Conservation (phyloP, 92 coral and sea anemone genomes). For the Zoanthus gigantus region DNA sequence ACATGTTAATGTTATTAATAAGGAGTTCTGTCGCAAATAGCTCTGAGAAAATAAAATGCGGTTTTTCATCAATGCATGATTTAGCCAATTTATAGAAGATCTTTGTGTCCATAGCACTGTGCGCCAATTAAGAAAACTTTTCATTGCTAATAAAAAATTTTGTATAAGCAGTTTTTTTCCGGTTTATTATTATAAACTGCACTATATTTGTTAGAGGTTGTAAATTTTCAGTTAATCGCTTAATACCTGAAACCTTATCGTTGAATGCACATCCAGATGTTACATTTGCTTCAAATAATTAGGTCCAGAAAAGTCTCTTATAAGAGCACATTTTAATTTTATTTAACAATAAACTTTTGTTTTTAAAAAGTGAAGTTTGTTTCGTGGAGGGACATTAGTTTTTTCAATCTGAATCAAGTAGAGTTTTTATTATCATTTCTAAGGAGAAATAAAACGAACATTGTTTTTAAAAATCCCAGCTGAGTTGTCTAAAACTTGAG, state of each 20-base stretch:
- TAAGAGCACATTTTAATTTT: neutral
- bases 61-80: neutral
- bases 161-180: neutral
- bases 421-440: too few relatives aligned
- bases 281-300: neutral
- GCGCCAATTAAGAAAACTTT: neutral
- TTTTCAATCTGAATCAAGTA: neutral
- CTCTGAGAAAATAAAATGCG: neutral
- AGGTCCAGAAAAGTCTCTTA: neutral
- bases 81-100: neutral
- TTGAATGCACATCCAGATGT: neutral
- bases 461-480: neutral
- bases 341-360: neutral
- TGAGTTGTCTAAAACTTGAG: neutral
- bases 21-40: neutral
- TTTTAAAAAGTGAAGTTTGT: neutral
- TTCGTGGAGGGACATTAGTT: neutral
- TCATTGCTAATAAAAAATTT: neutral
- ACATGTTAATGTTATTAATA: conserved; percentile 1
- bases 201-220: neutral
- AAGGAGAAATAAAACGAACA: too few relatives aligned
- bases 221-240: neutral
- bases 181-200: neutral
- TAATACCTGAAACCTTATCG: too few relatives aligned
- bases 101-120: neutral